Evolutionary conservation across 2,113 vertebrate genomes (phyloP).

Genomic region (Alethe castanea): DNA sequence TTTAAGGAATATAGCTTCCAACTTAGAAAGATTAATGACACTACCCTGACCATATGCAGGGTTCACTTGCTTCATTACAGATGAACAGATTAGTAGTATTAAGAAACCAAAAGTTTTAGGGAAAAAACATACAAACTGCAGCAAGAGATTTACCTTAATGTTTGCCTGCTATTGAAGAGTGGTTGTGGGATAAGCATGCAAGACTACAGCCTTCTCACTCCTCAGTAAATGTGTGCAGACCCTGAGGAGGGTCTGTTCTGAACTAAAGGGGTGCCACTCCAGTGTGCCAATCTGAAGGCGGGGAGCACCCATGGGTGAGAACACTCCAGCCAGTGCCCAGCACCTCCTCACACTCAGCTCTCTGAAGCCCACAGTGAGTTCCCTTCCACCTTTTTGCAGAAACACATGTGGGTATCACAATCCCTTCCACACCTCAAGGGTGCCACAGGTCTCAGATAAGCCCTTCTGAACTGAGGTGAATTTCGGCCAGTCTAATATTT

Average conservation of each 20-base stretch:
- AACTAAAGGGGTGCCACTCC: background rate
- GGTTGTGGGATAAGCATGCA: background rate
- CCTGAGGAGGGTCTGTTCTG: background rate
- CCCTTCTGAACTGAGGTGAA: background rate
- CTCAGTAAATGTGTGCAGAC: background rate
- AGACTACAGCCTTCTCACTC: background rate
- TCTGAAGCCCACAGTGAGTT: background rate
- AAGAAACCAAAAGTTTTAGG: background rate
- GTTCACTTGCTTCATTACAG: background rate
- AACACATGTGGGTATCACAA: accelerated
- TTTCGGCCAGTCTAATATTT: background rate
- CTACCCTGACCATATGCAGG: background rate
- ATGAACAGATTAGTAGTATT: background rate
- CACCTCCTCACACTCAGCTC: background rate
- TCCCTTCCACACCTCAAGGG: background rate
- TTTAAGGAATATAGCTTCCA: background rate
- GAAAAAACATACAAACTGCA: background rate
- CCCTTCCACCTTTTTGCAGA: background rate
- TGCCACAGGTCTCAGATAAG: background rate
- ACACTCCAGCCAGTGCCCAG: background rate
- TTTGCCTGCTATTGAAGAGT: background rate
- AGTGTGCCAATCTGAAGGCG: background rate
- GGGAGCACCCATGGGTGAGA: background rate
- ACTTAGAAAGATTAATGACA: background rate
- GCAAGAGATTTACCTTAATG: background rate